Evolutionary conservation across 2,888 invertebrate species (phyloP).

Genomic region (Amphipoea lucens): DNA sequence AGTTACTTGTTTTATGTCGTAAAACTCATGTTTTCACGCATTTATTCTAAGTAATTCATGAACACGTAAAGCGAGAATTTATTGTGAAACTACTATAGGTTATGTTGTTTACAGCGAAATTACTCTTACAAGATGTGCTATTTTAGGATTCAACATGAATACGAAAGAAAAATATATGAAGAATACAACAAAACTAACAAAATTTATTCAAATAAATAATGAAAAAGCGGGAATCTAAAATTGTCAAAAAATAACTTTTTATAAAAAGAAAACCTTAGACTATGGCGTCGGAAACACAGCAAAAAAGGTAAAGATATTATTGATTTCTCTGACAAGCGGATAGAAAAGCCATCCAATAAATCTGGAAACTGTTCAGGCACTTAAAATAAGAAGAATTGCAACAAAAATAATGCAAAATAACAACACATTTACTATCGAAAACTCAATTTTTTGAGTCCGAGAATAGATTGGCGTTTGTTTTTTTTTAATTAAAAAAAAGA

Average conservation of each 20-base stretch:
- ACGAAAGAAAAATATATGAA: neutral
- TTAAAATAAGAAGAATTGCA: constrained; percentile 13
- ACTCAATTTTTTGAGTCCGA: constrained; percentile 62
- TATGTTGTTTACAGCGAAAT: constrained; percentile 30
- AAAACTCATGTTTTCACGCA: neutral
- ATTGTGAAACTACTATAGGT: constrained; percentile 10
- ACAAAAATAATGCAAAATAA: constrained; percentile 24
- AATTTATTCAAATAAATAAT: constrained; percentile 63
- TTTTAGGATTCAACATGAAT: neutral
- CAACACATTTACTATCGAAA: constrained; percentile 63
- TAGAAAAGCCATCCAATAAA: constrained; percentile 23
- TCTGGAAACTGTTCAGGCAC: constrained; percentile 22
- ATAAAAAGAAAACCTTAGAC: constrained; percentile 76
- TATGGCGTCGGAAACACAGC: constrained; percentile 69
- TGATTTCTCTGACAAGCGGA: constrained; percentile 50
- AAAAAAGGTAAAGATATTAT: constrained; percentile 69
- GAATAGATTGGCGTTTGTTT: constrained; percentile 85
- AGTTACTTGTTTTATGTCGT: neutral
- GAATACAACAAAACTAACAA: constrained; percentile 30
- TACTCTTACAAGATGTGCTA: neutral
- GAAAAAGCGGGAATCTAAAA: constrained; percentile 79
- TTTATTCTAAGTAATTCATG: neutral
- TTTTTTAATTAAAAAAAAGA: constrained; percentile 85
- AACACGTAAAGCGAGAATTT: neutral
- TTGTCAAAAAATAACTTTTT: constrained; percentile 82